Percentiles rank a stretch among this genome's conserved stretches.
Conservation (phyloP, 2,888 invertebrate species). For the Drosophila mimica region DNA sequence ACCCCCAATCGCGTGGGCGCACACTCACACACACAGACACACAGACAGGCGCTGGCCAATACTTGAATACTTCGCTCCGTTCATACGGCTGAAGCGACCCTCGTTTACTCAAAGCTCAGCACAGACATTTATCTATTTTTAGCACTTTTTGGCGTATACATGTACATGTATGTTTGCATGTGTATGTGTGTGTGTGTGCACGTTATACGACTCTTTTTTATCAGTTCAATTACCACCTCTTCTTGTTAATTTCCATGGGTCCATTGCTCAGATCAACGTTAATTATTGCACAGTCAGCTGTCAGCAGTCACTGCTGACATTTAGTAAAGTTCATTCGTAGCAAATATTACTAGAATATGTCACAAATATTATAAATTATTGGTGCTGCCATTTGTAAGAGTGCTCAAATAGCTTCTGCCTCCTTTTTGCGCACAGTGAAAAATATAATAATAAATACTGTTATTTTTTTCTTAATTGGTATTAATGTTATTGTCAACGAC, state of each 20-base stretch:
- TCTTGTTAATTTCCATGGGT: slow-evolving; percentile 41
- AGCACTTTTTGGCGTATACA: slow-evolving; percentile 54
- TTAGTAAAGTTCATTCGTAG: neutral
- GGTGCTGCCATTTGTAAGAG: neutral
- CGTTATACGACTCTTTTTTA: neutral
- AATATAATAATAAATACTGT: neutral
- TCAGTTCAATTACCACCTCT: slow-evolving; percentile 42
- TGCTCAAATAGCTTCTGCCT: neutral
- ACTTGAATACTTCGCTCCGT: slow-evolving; percentile 27
- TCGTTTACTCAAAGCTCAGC: slow-evolving; percentile 42
- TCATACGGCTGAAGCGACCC: slow-evolving; percentile 47
- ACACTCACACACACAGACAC: slow-evolving; percentile 29
- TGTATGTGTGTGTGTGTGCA: neutral
- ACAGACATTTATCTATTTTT: slow-evolving; percentile 62
- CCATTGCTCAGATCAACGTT: slow-evolving; percentile 26
- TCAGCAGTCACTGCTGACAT: neutral
- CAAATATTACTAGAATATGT: neutral
- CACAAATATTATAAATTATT: neutral
- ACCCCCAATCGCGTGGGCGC: slow-evolving; percentile 55
- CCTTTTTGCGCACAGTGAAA: neutral
- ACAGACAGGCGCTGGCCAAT: slow-evolving; percentile 22
- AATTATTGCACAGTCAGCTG: slow-evolving; percentile 24
- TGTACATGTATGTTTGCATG: neutral
- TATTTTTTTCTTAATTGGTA: neutral
- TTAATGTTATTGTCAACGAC: neutral